Evolutionary conservation across 2,113 vertebrate genomes (phyloP), one percentile per base, ranked within the genome.

Genomic region (Poecilia latipinna): DNA sequence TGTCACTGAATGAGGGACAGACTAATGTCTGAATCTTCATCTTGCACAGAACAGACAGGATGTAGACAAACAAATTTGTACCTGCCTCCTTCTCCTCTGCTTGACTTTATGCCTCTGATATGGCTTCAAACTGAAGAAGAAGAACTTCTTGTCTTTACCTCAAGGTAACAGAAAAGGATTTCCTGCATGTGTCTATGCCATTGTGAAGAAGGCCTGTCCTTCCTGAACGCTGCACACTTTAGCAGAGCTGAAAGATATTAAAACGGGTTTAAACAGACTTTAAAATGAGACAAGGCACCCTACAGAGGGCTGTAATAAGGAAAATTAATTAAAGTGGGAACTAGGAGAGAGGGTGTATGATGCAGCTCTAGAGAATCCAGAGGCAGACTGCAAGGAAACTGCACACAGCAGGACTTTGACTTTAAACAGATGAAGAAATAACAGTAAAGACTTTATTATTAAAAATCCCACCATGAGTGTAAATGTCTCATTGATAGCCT

Each of bases 241-340:
- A 74, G 68, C 62, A 60, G 29, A 67, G 65, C 61, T 65, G 63
- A 71, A 8, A 76, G 61, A 68, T 60, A 65, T 62, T 75, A 39
- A 80, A 86, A 78, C 12, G 24, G 35, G 33, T 76, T 65, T 86
- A 69, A 75, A 77, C n/a, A 70, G 67, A 77, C 61, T 80, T 82
- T 75, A 57, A 48, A 75, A 69, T 51, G 39, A 75, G 42, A 67
- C 31, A 33, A 31, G 72, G 42, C 33, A 0, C 79, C 79, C 77
- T 12, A 71, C 76, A 69, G 76, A 61, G 81, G 11, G 64, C 48
- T 39, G 4, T 78, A 80, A 84, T 78, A 37, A 66, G 42, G 22
- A 74, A 61, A 80, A 82, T 79, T 65, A 75, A 84, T 90, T 79
- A 78, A 71, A 76, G 51, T 44, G n/a, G 70, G 39, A 69, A 66